Percentiles rank a stretch among this genome's conserved stretches.
phyloP scores from a whole-genome alignment of 2,113 vertebrate genomes.

The Oncorhynchus mykiss region DNA sequence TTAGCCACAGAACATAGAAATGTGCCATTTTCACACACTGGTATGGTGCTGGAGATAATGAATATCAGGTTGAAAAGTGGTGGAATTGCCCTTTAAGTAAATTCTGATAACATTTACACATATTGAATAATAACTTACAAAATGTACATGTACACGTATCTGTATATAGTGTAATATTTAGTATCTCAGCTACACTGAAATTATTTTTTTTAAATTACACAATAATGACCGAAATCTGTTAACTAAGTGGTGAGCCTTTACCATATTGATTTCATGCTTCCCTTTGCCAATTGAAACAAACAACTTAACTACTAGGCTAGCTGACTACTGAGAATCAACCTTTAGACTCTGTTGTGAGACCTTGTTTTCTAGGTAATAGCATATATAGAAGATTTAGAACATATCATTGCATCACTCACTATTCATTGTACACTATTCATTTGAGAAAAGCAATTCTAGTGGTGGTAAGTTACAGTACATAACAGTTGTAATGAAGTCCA shows the following conservation, averaged over 20 bases:
- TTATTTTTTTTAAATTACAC: neutral
- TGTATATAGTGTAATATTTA: neutral
- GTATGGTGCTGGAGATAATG: neutral
- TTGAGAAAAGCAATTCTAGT: neutral
- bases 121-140: too few species aligned
- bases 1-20: too few species aligned
- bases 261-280: neutral
- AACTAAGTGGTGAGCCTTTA: neutral
- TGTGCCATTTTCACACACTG: neutral
- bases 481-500: neutral
- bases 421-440: neutral
- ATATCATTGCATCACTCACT: neutral
- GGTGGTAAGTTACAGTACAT: neutral
- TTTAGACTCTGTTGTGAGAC: neutral
- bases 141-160: neutral
- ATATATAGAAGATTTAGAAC: neutral
- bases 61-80: neutral
- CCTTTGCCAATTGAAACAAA: neutral
- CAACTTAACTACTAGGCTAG: neutral
- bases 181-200: neutral
- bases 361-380: neutral
- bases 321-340: neutral
- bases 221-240: neutral
- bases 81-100: neutral
- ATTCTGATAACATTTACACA: too few species aligned